Evolutionary conservation across 2,113 vertebrate genomes (phyloP).

Genomic region (Eleginops maclovinus): DNA sequence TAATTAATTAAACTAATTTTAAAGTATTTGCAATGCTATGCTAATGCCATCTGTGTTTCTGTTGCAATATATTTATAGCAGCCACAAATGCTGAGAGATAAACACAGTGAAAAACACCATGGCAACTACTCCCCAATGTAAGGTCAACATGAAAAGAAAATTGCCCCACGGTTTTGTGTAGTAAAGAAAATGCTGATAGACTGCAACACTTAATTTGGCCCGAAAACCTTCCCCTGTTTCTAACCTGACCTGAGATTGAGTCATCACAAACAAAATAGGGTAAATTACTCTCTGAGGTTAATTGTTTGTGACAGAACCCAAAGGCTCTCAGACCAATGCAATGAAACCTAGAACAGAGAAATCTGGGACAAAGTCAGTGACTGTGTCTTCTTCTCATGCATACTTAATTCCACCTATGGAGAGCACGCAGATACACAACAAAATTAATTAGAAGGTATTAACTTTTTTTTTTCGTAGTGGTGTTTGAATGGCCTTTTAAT

Average conservation of each 20-base stretch:
- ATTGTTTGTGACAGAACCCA: slow-evolving; percentile 66
- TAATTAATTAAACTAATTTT: not conserved
- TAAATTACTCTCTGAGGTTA: slow-evolving; percentile 61
- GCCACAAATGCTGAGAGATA: not conserved
- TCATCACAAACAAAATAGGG: slow-evolving; percentile 50
- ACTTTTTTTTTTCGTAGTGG: not conserved
- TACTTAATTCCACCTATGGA: slow-evolving; percentile 72
- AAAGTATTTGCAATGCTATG: slow-evolving; percentile 5
- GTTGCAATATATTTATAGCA: not conserved
- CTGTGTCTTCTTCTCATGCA: slow-evolving; percentile 69
- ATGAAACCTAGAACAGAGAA: slow-evolving; percentile 56
- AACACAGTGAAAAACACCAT: slow-evolving; percentile 2
- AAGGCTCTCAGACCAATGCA: slow-evolving; percentile 55
- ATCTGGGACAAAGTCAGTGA: slow-evolving; percentile 74
- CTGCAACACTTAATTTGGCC: not conserved
- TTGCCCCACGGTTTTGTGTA: not conserved
- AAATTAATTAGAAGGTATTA: slow-evolving; percentile 7
- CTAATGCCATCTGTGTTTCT: slow-evolving; percentile 13
- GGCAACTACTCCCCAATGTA: not conserved
- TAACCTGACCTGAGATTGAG: slow-evolving; percentile 49
- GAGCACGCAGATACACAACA: slow-evolving; percentile 18
- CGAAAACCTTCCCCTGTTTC: slow-evolving; percentile 11
- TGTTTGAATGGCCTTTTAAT: not conserved
- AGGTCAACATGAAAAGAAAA: not conserved
- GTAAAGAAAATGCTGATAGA: not conserved